phyloP scores from a whole-genome alignment of 2,113 vertebrate species.

The Dasyornis broadbenti region DNA sequence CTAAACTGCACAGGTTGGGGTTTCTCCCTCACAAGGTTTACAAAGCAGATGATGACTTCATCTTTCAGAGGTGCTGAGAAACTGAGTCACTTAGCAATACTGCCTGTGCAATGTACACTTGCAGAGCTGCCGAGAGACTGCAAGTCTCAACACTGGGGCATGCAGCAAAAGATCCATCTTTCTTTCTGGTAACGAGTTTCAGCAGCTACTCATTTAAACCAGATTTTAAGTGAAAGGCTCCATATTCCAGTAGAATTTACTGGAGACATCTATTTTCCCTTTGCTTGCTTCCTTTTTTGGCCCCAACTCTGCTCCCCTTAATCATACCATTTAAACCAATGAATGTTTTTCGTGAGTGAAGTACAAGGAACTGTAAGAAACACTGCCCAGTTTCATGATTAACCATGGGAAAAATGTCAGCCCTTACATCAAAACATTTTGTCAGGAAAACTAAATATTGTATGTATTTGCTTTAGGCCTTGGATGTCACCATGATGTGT shows the following conservation, averaged over 20 bases:
- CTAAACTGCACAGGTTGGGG: background rate
- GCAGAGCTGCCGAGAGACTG: background rate
- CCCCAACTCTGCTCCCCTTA: background rate
- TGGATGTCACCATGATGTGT: background rate
- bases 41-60: background rate
- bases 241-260: background rate
- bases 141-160: background rate
- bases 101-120: background rate
- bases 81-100: background rate
- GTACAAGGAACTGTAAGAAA: background rate
- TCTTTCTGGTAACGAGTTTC: background rate
- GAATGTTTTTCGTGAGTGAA: slow-evolving; percentile 25
- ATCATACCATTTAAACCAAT: background rate
- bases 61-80: background rate
- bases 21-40: background rate
- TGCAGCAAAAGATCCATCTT: background rate
- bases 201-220: slow-evolving; percentile 49
- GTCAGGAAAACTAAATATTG: background rate
- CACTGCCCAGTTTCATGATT: slow-evolving; percentile 1
- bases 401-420: slow-evolving; percentile 39
- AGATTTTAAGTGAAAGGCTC: slow-evolving; percentile 19
- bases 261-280: background rate
- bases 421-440: background rate
- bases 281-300: slow-evolving; percentile 21
- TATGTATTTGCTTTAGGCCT: background rate